Percentiles rank a stretch among this genome's conserved stretches.
Conservation (phyloP, 2,888 invertebrate genomes). For the Peribatodes rhomboidaria region DNA sequence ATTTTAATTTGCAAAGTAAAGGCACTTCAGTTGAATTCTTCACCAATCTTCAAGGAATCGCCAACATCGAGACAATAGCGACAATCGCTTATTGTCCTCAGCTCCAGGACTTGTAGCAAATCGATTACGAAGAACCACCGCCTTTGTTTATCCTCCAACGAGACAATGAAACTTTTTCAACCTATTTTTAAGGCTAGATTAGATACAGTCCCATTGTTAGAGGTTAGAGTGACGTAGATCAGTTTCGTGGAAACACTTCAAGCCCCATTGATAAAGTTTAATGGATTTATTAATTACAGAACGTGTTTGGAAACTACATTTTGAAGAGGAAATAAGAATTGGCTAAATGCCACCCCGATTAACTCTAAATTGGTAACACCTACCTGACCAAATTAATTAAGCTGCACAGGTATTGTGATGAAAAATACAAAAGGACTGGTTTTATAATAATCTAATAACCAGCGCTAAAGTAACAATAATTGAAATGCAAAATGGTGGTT, state of each 20-base stretch:
- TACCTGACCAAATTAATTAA: neutral
- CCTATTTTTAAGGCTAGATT: slow-evolving; percentile 61
- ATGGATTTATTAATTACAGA: slow-evolving; percentile 33
- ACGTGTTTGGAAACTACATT: neutral
- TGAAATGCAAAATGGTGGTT: too few species aligned
- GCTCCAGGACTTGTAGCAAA: slow-evolving; percentile 67
- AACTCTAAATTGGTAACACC: neutral
- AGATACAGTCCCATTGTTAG: slow-evolving; percentile 67
- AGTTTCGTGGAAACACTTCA: slow-evolving; percentile 50
- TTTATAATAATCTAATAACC: too few species aligned
- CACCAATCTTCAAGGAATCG: slow-evolving; percentile 31
- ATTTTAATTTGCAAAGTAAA: neutral
- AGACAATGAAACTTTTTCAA: slow-evolving; percentile 72
- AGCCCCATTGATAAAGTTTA: slow-evolving; percentile 44
- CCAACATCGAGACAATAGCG: slow-evolving; percentile 49
- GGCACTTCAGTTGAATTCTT: slow-evolving; percentile 14
- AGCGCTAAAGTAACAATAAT: too few species aligned
- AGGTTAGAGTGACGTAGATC: slow-evolving; percentile 57
- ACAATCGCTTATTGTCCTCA: slow-evolving; percentile 74
- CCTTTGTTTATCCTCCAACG: slow-evolving; percentile 72
- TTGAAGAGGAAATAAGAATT: too few species aligned
- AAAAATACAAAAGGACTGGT: too few species aligned
- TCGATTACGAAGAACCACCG: slow-evolving; percentile 67
- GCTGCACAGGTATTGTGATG: too few species aligned
- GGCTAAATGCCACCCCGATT: too few species aligned